Percentiles rank a stretch among this genome's conserved stretches.
These are phyloP conservation scores for Leucoraja erinaceus DNA, from an alignment of 2,113 vertebrate species.

Conservation along the genomic window DNA sequence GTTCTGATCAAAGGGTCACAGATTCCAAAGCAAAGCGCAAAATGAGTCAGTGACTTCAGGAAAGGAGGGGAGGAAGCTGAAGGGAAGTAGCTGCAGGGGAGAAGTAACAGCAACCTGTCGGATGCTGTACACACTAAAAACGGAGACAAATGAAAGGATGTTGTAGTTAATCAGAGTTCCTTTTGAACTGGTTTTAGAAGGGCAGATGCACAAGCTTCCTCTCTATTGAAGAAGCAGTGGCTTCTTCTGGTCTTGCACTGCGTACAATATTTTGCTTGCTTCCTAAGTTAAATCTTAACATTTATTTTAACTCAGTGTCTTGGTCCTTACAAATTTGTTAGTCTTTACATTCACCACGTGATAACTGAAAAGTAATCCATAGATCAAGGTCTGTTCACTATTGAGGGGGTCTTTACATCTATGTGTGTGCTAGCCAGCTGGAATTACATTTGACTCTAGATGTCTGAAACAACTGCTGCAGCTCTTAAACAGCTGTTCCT, in stretches of 20 bases:
- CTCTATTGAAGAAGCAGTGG: not conserved
- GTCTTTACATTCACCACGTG: not conserved
- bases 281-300: not conserved
- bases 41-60: not conserved
- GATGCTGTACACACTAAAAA: not conserved
- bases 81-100: not conserved
- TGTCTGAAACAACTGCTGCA: not conserved
- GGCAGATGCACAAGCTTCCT: not conserved
- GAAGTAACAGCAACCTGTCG: not conserved
- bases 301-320: not conserved
- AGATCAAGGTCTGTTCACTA: not conserved
- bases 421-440: not conserved
- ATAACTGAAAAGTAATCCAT: not conserved
- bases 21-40: not conserved
- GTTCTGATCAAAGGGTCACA: not conserved
- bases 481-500: not conserved
- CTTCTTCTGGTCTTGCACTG: not conserved
- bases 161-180: not conserved
- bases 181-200: conserved; percentile 18
- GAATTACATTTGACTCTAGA: not conserved
- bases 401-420: not conserved
- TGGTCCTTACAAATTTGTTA: not conserved
- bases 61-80: not conserved
- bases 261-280: not conserved
- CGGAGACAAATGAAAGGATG: not conserved